Evolutionary conservation across 92 coral and sea anemone species (phyloP).

Genomic region (Parazoanthus darwini): DNA sequence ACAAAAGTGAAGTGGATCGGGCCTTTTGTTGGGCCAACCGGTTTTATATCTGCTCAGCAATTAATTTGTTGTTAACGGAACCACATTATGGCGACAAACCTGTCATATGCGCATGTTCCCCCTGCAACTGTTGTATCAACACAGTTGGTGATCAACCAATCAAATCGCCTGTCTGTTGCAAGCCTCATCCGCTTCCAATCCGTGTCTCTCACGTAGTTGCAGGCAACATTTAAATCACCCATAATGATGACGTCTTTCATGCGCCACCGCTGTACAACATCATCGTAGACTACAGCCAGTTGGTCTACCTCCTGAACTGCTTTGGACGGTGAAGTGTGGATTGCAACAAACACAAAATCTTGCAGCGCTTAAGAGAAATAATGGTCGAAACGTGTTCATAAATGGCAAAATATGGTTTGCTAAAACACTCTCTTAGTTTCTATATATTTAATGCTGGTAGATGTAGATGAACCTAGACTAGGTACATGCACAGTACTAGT

Average conservation of each 20-base stretch:
- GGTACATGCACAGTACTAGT: too few species aligned
- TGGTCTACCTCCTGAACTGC: constrained; percentile 79
- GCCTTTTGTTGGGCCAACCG: not conserved
- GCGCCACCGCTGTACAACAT: constrained; percentile 68
- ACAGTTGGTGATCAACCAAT: constrained; percentile 88
- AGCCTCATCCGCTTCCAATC: constrained; percentile 82
- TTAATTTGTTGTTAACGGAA: too few species aligned
- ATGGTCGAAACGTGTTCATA: constrained; percentile 7
- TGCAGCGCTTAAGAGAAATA: constrained; percentile 52
- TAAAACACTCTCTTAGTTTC: too few species aligned
- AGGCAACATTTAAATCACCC: constrained; percentile 94
- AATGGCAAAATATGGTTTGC: not conserved
- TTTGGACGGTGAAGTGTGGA: constrained; percentile 83
- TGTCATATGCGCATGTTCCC: constrained; percentile 87
- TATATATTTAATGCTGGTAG: too few species aligned
- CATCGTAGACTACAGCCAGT: constrained; percentile 91
- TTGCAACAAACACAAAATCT: constrained; percentile 80
- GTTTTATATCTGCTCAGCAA: not conserved
- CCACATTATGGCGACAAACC: constrained; percentile 50
- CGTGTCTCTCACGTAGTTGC: constrained; percentile 75
- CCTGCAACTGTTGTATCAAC: constrained; percentile 89
- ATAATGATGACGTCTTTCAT: constrained; percentile 82
- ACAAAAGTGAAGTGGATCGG: not conserved
- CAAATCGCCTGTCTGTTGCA: constrained; percentile 83
- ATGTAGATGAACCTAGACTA: too few species aligned